Conservation (phyloP, 2,888 invertebrate genomes). For the Melanotus villosus region DNA sequence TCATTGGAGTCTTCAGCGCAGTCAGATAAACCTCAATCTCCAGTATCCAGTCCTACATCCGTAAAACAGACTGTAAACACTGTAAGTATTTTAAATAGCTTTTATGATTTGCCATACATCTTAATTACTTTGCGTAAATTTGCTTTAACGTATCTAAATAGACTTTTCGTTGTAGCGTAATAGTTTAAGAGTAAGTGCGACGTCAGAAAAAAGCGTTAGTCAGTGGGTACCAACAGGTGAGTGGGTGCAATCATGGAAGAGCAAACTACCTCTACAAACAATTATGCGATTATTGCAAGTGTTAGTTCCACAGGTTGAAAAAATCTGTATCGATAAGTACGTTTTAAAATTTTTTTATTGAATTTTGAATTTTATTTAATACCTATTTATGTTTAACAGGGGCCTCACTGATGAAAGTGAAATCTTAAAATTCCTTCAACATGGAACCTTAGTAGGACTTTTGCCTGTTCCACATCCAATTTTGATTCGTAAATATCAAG, state of each 20-base stretch:
- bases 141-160: too few relatives aligned
- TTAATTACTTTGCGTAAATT: too few relatives aligned
- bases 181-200: constrained; percentile 74
- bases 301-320: constrained; percentile 99
- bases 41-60: constrained; percentile 15
- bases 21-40: constrained; percentile 17
- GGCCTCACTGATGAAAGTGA: constrained; percentile 99
- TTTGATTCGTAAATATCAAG: constrained; percentile 98
- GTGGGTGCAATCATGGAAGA: constrained; percentile 98
- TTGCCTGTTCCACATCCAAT: constrained; percentile 99
- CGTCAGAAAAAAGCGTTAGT: constrained; percentile 59
- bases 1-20: constrained; percentile 6
- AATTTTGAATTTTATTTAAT: not conserved
- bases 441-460: constrained; percentile 97
- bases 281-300: constrained; percentile 99
- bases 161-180: constrained; percentile 76
- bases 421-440: constrained; percentile 98
- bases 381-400: too few relatives aligned
- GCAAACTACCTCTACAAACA: constrained; percentile 97
- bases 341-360: constrained; percentile 13
- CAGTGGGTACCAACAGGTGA: constrained; percentile 94
- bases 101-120: too few relatives aligned
- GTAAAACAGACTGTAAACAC: constrained; percentile 62
- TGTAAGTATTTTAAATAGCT: constrained; percentile 58
- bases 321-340: constrained; percentile 99